Evolutionary conservation across 2,113 vertebrate genomes (phyloP).

Genomic region (Turdus rufiventris): DNA sequence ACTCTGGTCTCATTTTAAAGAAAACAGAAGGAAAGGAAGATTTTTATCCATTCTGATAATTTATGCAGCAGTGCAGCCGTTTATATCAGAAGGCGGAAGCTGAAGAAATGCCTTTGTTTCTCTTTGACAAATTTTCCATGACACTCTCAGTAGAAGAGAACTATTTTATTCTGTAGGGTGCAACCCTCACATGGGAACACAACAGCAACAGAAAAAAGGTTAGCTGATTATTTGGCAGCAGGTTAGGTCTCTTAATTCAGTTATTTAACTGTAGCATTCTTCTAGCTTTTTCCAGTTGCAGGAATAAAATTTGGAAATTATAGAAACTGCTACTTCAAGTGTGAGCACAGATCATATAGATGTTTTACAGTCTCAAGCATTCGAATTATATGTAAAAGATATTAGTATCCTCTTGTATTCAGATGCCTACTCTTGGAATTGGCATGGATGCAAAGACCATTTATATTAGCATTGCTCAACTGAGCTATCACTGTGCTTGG

Average conservation of each 20-base stretch:
- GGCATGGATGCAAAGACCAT: not conserved
- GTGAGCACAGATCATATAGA: not conserved
- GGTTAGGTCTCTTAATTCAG: not conserved
- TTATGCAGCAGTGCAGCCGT: constrained; percentile 3
- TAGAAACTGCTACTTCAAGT: not conserved
- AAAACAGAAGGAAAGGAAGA: constrained; percentile 14
- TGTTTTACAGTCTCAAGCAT: not conserved
- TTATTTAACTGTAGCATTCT: not conserved
- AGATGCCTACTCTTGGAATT: not conserved
- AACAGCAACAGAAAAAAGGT: not conserved
- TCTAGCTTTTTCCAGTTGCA: not conserved
- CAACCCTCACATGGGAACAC: not conserved
- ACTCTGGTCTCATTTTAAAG: constrained; percentile 19
- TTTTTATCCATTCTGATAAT: constrained; percentile 16
- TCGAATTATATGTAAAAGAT: not conserved
- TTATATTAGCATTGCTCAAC: not conserved
- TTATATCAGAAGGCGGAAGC: not conserved
- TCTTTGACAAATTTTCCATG: constrained; percentile 32
- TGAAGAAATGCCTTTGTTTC: constrained; percentile 15
- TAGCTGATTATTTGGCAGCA: not conserved
- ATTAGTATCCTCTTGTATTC: not conserved
- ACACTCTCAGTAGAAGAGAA: not conserved
- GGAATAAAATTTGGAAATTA: not conserved
- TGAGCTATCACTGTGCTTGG: not conserved
- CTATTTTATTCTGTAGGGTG: constrained; percentile 5